Evolutionary conservation across 2,113 vertebrate species (phyloP).

Genomic region (Nibea coibor): DNA sequence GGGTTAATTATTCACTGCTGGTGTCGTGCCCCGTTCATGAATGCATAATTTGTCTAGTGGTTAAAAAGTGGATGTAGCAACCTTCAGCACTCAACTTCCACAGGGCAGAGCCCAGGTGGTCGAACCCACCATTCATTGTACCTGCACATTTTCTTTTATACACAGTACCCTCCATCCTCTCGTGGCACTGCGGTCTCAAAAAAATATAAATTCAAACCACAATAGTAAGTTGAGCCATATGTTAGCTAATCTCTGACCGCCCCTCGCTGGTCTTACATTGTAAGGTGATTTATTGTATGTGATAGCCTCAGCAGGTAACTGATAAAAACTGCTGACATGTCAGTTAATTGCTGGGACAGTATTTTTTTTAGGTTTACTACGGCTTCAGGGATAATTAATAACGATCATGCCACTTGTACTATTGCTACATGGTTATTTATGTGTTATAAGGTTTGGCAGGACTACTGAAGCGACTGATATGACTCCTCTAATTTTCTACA

Average conservation of each 20-base stretch:
- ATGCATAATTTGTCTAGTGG: not conserved
- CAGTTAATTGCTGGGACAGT: slow-evolving; percentile 20
- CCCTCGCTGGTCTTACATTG: not conserved
- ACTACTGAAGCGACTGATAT: not conserved
- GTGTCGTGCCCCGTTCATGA: slow-evolving; percentile 1
- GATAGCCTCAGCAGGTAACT: not conserved
- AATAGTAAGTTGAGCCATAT: not conserved
- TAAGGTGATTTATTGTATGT: slow-evolving; percentile 28
- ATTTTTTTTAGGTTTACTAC: slow-evolving; percentile 19
- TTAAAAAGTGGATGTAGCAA: slow-evolving; percentile 22
- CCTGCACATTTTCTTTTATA: not conserved
- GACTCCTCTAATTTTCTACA: not conserved
- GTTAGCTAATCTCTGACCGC: not conserved
- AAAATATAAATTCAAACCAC: not conserved
- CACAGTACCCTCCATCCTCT: not conserved
- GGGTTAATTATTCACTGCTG: slow-evolving; percentile 2
- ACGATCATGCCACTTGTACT: not conserved
- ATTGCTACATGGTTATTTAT: not conserved
- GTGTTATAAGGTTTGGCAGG: not conserved
- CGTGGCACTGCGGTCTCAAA: not conserved
- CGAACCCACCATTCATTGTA: not conserved
- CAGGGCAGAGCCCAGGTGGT: not conserved
- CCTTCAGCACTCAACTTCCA: not conserved
- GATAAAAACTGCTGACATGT: slow-evolving; percentile 6
- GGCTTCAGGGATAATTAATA: slow-evolving; percentile 20